A percentile compares a stretch with the other conserved stretches of the same genome.
Conservation (phyloP, 2,888 invertebrate species). For the Drosophila borealis region DNA sequence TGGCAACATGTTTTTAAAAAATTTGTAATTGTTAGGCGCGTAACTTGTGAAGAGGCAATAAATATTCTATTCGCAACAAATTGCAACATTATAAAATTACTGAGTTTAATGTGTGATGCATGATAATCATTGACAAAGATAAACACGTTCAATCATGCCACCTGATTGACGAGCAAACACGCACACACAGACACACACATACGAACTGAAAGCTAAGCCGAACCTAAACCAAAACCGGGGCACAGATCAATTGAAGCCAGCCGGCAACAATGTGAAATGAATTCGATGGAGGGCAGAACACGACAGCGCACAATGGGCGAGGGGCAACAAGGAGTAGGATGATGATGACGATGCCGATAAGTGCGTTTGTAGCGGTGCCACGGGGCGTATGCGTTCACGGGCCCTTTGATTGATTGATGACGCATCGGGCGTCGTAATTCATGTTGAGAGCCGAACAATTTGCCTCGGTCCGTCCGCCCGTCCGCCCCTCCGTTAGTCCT, state of each 20-base stretch:
- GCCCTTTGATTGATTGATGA: slow-evolving; percentile 73
- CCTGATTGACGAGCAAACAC: slow-evolving; percentile 59
- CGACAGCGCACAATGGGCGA: slow-evolving; percentile 2
- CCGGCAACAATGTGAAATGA: slow-evolving; percentile 34
- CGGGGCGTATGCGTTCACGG: slow-evolving; percentile 62
- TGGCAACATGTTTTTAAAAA: not conserved
- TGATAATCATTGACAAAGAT: slow-evolving; percentile 63
- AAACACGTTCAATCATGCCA: slow-evolving; percentile 63
- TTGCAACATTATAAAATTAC: slow-evolving; percentile 54
- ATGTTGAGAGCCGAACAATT: slow-evolving; percentile 73
- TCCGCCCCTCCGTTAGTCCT: slow-evolving; percentile 1
- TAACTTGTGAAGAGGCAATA: slow-evolving; percentile 31
- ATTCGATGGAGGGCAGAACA: slow-evolving; percentile 36
- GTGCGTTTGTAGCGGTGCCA: slow-evolving; percentile 52
- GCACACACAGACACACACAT: slow-evolving; percentile 5
- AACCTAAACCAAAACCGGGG: slow-evolving; percentile 26
- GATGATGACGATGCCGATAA: slow-evolving; percentile 53
- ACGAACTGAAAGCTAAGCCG: slow-evolving; percentile 16
- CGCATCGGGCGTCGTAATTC: slow-evolving; percentile 74
- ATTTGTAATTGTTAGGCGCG: slow-evolving; percentile 11
- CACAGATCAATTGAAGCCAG: slow-evolving; percentile 62
- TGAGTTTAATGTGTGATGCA: slow-evolving; percentile 56
- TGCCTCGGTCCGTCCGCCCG: slow-evolving; percentile 37
- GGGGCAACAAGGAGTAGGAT: not conserved
- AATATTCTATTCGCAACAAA: slow-evolving; percentile 49